Conservation (phyloP, 2,888 invertebrate genomes). For the Sarcophaga subvicina region DNA sequence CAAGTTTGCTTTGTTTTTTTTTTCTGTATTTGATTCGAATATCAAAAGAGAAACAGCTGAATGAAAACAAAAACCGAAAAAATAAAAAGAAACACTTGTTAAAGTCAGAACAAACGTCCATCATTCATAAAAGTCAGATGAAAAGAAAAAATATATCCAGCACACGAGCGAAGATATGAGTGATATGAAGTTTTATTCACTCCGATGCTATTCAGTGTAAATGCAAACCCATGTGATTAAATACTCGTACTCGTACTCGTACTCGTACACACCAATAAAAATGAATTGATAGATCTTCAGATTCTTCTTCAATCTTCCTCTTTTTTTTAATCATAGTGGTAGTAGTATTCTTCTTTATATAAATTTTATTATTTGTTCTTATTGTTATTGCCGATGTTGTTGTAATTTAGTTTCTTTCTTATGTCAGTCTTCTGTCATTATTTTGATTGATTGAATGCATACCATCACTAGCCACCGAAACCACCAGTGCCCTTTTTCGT, state of each 20-base stretch:
- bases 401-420: constrained; percentile 62
- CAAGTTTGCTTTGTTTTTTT: constrained; percentile 15
- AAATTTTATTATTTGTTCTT: constrained; percentile 26
- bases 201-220: background rate
- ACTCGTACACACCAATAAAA: constrained; percentile 20
- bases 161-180: constrained; percentile 24
- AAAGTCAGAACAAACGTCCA: constrained; percentile 59
- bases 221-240: background rate
- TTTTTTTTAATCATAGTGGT: background rate
- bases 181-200: constrained; percentile 33
- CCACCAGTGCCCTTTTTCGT: constrained; percentile 27
- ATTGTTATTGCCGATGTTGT: constrained; percentile 51
- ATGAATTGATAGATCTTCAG: constrained; percentile 46
- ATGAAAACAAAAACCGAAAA: constrained; percentile 36
- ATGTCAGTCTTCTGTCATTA: constrained; percentile 71
- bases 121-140: constrained; percentile 51
- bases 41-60: constrained; percentile 38
- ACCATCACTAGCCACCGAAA: constrained; percentile 56
- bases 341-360: constrained; percentile 8
- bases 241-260: background rate
- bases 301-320: constrained; percentile 6
- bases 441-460: constrained; percentile 73
- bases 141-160: constrained; percentile 10
- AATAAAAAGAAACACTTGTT: constrained; percentile 61
- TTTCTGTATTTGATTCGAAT: constrained; percentile 29